Base-by-base conservation (phyloP, 2,113 vertebrate genomes). In the Talpa occidentalis region DNA sequence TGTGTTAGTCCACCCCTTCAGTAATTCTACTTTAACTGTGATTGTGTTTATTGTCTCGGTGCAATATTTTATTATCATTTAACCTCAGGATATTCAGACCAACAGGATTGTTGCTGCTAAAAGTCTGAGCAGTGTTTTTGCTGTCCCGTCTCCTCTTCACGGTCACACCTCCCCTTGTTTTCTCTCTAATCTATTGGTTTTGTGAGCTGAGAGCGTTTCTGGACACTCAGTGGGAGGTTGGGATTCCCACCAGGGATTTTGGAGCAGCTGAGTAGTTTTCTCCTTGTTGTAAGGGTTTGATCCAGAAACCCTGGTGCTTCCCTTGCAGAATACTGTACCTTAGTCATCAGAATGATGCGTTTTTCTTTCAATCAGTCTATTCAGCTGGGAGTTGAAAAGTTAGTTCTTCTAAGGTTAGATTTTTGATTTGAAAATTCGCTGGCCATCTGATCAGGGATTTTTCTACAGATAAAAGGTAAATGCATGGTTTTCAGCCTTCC, bases 31-130 rank as follows among this genome's bases (percentile, higher is more conserved):
- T 88, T 59, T 86, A 96, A 88, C 96, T 97, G 94, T 97, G 86
- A 92, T 97, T 96, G 66, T 82, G 32, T 90, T 85, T 97, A 91
- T 97, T 93, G 93, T 95, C 98, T 97, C 95, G 97, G 98, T 98
- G 98, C 98, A 98, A 98, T 98, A 98, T 97, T 97, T 97, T 83
- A 37, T 97, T 96, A 95, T 69, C 82, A 83, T 97, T 97, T 95
- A 97, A 97, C 96, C 98, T 98, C 98, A 98, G 98, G 98, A 97
- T 91, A 94, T 81, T 95, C 91, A 96, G 95, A 98, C 97, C 94
- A 95, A 90, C 95, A 79, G 94, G 92, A 96, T 91, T 97, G 42
- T 96, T 97, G 97, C 96, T 97, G 97, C 97, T 98, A 90, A 95
- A 93, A 92, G 56, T 89, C 92, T 93, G 96, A 97, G 93, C 79